Base-by-base conservation (phyloP, 2,888 invertebrate species). In the Eilema depressum region DNA sequence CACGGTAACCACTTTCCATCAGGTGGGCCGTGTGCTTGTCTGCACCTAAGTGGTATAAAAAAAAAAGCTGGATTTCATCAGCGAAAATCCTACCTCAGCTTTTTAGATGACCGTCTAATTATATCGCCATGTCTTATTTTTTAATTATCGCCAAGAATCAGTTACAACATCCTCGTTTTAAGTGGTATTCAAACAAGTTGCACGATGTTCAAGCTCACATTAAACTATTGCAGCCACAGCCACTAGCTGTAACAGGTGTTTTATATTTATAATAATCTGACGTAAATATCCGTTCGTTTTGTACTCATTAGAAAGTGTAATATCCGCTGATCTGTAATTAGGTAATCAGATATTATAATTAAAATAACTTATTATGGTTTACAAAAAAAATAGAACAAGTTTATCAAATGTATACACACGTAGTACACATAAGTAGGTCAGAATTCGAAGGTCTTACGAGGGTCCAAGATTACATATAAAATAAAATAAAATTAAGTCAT, bases 301-400 rank as follows among this genome's bases (percentile, higher is more conserved):
- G 53, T 56, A 53, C 28, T 53, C 20, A 56, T 65, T 65, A 30
- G 64, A 65, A 65, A 56, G 64, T 65, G 53, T 56, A 59, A 59
- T 28, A 53, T 65, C 64, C 64, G 56, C 17, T 56, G 53, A 53
- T 53, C 0, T n/a, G 5, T 30, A 28, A 64, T 65, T 47, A 28
- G 20, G 53, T 23, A 30, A 56, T 28, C 53, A 12, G 23, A 23
- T 53, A 47, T 64, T 10, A 41, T 26, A 41, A 41, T 26, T 53
- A 20, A 47, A 20, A 47, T 20, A 62, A 14, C 4, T 62, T 4
- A 41, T 23, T 41, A 25, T 41, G 10, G 2, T 63, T 25, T 14
- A 37, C 7, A 37, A 20, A 53, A 53, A n/a, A n/a, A 2, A 1
- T n/a, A n/a, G 10, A n/a, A n/a, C 53, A n/a, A 10, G n/a, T 53